These are phyloP conservation scores for Branchinecta lynchi DNA, from an alignment of 1,140 invertebrate species.

Conservation along the genomic window DNA sequence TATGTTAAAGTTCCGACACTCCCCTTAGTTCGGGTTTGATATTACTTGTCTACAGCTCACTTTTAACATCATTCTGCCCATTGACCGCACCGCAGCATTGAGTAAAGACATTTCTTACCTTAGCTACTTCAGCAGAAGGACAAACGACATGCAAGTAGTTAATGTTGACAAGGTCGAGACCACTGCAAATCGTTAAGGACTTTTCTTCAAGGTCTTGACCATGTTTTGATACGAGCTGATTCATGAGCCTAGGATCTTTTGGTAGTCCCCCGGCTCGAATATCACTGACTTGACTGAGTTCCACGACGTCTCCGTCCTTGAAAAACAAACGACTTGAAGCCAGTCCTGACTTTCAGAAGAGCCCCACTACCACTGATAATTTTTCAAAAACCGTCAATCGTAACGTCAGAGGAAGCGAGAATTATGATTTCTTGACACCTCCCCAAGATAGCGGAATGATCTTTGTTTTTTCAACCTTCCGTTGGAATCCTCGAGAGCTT, in stretches of 20 bases:
- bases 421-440: no score
- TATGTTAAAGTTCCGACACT: no score
- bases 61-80: not conserved
- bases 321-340: conserved; percentile 30
- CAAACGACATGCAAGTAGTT: conserved; percentile 95
- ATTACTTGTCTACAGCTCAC: not conserved
- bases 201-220: conserved; percentile 74
- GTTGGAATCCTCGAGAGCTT: no score
- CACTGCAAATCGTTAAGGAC: conserved; percentile 93
- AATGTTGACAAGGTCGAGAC: conserved; percentile 98
- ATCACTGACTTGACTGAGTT: conserved; percentile 93
- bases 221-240: conserved; percentile 60
- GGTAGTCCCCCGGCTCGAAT: conserved; percentile 73
- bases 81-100: conserved; percentile 10
- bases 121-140: conserved; percentile 73
- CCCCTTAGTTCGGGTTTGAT: conserved; percentile 12
- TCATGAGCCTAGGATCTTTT: conserved; percentile 67
- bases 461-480: no score
- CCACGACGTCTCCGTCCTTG: conserved; percentile 89
- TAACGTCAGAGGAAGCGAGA: no score
- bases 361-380: no score
- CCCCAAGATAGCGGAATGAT: no score
- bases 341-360: no score
- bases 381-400: no score
- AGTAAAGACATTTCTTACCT: conserved; percentile 42